Evolutionary conservation across 1,140 invertebrate species (phyloP), one percentile per base, ranked within the genome.

Genomic region (Ganaspis sp.): DNA sequence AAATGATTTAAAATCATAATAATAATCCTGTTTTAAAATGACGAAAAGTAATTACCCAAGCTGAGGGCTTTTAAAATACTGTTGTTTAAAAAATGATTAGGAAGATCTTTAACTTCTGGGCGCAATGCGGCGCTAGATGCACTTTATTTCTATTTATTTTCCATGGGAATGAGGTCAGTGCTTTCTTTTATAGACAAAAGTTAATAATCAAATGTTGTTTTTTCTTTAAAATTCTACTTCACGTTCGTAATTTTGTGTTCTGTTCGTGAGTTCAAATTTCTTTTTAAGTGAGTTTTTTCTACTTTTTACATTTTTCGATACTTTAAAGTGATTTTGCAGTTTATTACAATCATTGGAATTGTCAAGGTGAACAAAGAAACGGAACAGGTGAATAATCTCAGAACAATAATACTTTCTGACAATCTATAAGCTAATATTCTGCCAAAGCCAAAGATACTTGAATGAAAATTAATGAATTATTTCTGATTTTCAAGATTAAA

Each of bases 71-170:
- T 34, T 34, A 58, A 29, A 58, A 58, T 15, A 29, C 9, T 26
- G 26, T 29, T 26, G 29, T 29, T 29, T 54, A 54, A 23, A 8
- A 23, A 58, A 58, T 26, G 11, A 15, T 3, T 58, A 0, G 19
- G 9, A 23, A 58, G 3, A 26, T 5, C 11, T 58, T 11, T 3
- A 0, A 26, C 19, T 3, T 23, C 19, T 9, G 53, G 21, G 9
- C 19, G 8, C 19, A 58, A 58, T 1, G 8, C 8, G 53, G 53
- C 53, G 19, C 53, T 58, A 15, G 45, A 17, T 49, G 21, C 53
- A 21, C 53, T 58, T 58, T 58, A 21, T 58, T 58, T 58, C 53
- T 58, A 58, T 58, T 58, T 58, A 58, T 58, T 58, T 49, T 58
- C 19, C 21, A 12, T 58, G 19, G 53, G 53, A 58, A 58, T 23